Conservation (phyloP, 2,113 vertebrate species). For the Lonchura striata region DNA sequence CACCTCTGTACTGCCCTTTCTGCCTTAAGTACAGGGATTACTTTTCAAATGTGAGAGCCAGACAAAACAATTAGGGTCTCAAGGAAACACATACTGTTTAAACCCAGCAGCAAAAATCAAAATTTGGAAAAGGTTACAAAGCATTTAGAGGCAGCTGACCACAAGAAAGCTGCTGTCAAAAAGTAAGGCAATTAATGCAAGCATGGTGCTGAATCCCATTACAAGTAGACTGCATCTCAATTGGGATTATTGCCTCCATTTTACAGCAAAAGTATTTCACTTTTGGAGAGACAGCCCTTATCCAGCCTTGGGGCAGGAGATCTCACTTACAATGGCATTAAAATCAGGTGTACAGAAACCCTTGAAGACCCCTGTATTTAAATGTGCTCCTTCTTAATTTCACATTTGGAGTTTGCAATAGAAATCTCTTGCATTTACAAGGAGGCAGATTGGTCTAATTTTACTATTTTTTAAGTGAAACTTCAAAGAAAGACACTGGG, state of each 20-base stretch:
- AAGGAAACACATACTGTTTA: not conserved
- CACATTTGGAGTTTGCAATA: not conserved
- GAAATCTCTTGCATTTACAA: not conserved
- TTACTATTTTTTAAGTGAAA: not conserved
- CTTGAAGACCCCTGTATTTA: not conserved
- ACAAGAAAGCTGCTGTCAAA: not conserved
- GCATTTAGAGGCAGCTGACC: not conserved
- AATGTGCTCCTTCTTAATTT: not conserved
- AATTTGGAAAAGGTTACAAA: not conserved
- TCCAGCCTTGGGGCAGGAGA: not conserved
- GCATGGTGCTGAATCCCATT: not conserved
- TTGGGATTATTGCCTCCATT: fast-evolving
- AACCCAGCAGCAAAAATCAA: not conserved
- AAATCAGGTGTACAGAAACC: not conserved
- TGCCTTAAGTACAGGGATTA: not conserved
- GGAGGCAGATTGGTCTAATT: not conserved
- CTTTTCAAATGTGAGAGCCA: not conserved
- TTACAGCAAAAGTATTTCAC: not conserved
- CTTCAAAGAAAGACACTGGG: not conserved
- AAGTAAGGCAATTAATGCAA: not conserved
- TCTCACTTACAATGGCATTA: not conserved
- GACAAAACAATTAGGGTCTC: not conserved
- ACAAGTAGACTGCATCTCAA: not conserved
- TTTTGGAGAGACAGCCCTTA: not conserved
- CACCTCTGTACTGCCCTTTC: not conserved